These are phyloP conservation scores for Kryptopterus vitreolus DNA, from an alignment of 2,797 vertebrate species.

Conservation along the genomic window DNA sequence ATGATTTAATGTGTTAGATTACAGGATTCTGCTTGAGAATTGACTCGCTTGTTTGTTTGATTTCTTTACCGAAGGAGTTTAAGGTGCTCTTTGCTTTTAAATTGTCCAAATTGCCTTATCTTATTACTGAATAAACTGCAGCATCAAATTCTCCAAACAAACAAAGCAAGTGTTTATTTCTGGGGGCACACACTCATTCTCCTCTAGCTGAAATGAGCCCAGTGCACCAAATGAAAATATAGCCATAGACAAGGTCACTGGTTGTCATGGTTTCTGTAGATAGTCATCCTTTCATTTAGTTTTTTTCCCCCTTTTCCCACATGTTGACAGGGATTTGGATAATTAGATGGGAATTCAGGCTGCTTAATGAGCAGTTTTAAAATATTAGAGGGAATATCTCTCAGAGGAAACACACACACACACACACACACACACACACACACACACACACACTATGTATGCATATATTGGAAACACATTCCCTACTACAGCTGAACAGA, in stretches of 20 bases:
- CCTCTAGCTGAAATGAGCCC: background rate
- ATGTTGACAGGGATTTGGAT: background rate
- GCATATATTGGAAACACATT: no score
- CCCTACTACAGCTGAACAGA: background rate
- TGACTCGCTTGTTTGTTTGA: no score
- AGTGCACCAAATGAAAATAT: background rate
- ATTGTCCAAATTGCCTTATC: background rate
- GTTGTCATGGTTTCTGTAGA: conserved; percentile 27
- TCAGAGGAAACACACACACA: background rate
- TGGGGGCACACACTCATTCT: background rate
- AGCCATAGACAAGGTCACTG: conserved; percentile 21
- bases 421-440: no score
- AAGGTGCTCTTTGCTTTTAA: background rate
- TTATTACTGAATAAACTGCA: background rate
- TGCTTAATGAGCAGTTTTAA: background rate
- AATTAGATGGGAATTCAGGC: background rate
- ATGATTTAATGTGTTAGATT: no score
- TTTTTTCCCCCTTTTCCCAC: background rate
- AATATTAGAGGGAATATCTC: background rate
- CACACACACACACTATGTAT: no score
- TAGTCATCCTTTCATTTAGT: background rate
- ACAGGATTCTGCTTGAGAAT: no score
- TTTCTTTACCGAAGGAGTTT: background rate
- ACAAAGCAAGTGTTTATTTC: background rate
- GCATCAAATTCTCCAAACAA: background rate